Base-by-base conservation (phyloP, 1,140 invertebrate genomes). In the Proctacanthus coquilletti region DNA sequence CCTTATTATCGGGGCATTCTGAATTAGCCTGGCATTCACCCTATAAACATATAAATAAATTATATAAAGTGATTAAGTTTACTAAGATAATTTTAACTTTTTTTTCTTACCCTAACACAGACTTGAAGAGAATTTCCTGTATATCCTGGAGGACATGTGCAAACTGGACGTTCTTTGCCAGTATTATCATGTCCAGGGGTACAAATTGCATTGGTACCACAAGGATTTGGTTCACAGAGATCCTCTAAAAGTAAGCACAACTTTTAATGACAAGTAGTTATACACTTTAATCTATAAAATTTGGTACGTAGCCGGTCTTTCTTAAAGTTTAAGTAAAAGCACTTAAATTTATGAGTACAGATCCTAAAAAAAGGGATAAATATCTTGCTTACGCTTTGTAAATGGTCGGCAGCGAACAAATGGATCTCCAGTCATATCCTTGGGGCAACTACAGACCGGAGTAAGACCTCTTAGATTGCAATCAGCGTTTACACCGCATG, bases 341-440 rank as follows among this genome's bases (percentile, higher is more conserved):
- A n/a, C n/a, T n/a, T n/a, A n/a, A n/a, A n/a, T n/a, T n/a, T n/a
- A n/a, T n/a, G n/a, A n/a, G n/a, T n/a, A n/a, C n/a, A n/a, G n/a
- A n/a, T n/a, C n/a, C n/a, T n/a, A n/a, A n/a, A n/a, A n/a, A n/a
- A n/a, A n/a, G n/a, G n/a, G n/a, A n/a, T n/a, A n/a, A n/a, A n/a
- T n/a, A n/a, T n/a, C n/a, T n/a, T n/a, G n/a, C 65, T 68, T 60
- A 80, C 77, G 61, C 49, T 77, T 74, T 54, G 77, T 77, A 48
- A 85, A 87, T 35, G 75, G 80, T 46, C 83, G 70, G 59, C 84
- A 88, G 44, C 70, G 69, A 2, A 75, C 65, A 57, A 87, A 89
- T 11, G 84, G 84, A 70, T 88, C 75, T 3, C 84, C 84, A 17
- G 83, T 87, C 75, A 81, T 85, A 51, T 84, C 79, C 49, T 69